These are phyloP conservation scores for Glaucomys volans DNA, from an alignment of 2,113 vertebrate genomes.

Conservation along the genomic window DNA sequence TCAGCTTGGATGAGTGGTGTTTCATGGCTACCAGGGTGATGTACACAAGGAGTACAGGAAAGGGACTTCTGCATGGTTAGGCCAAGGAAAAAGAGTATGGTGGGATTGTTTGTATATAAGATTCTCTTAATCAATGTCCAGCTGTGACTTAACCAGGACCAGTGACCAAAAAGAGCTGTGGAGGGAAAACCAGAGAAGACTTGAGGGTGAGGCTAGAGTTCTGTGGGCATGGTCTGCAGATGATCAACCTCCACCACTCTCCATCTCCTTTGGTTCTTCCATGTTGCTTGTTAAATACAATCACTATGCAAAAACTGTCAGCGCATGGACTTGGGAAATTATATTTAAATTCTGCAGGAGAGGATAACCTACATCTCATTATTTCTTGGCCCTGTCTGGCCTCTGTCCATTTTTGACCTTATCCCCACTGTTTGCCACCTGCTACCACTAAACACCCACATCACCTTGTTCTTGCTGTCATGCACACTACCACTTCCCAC, in stretches of 20 bases:
- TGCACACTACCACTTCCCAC: not conserved
- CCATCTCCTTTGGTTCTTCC: not conserved
- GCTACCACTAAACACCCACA: accelerated
- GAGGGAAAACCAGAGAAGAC: not conserved
- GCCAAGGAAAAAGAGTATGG: not conserved
- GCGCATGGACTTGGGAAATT: not conserved
- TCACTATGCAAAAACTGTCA: not conserved
- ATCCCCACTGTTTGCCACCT: not conserved
- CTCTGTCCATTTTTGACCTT: not conserved
- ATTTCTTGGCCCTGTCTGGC: not conserved
- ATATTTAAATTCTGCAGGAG: not conserved
- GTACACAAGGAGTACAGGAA: not conserved
- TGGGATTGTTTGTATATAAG: not conserved
- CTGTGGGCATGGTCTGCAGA: not conserved
- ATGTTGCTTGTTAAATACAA: not conserved
- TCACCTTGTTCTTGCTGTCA: not conserved
- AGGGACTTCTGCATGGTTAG: not conserved
- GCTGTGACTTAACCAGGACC: not conserved
- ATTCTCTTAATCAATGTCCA: not conserved
- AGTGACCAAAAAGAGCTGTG: not conserved
- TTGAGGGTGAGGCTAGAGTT: not conserved
- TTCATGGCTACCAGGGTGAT: not conserved
- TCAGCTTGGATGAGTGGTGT: not conserved
- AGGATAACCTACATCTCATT: not conserved
- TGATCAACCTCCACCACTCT: not conserved